phyloP scores from a whole-genome alignment of 2,113 vertebrate genomes.

The Nansenia antarctica region DNA sequence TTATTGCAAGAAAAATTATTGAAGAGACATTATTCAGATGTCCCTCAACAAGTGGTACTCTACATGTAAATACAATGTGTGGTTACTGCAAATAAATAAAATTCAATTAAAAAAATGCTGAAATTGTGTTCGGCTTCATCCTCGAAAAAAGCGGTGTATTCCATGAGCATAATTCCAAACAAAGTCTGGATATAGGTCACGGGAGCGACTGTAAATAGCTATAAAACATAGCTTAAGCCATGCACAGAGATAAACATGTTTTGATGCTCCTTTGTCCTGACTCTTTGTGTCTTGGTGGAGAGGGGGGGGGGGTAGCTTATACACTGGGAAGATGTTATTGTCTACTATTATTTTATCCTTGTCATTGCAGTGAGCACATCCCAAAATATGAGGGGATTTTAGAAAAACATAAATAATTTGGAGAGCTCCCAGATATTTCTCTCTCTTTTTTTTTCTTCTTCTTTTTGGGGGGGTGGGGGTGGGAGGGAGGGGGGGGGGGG shows the following conservation, averaged over 20 bases:
- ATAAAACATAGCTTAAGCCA: not conserved
- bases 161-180: not conserved
- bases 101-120: not conserved
- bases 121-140: not conserved
- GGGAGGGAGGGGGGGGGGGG: constrained; percentile 75
- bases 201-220: not conserved
- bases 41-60: not conserved
- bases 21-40: too few relatives aligned
- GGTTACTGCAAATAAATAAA: not conserved
- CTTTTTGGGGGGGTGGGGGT: constrained; percentile 81
- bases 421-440: constrained; percentile 77
- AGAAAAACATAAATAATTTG: constrained; percentile 83
- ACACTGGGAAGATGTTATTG: not conserved
- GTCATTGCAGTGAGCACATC: constrained; percentile 35
- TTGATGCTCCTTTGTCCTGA: not conserved
- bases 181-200: not conserved
- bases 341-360: constrained; percentile 2
- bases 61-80: not conserved
- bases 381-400: constrained; percentile 69
- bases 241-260: not conserved
- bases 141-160: not conserved
- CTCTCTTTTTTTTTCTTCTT: constrained; percentile 67
- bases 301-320: not conserved
- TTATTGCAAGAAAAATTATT: not conserved
- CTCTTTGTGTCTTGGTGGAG: not conserved